A percentile compares a stretch with the other conserved stretches of the same genome.
Evolutionary conservation across 2,888 invertebrate species (phyloP).

Genomic region (Cyrtodaria siliqua): DNA sequence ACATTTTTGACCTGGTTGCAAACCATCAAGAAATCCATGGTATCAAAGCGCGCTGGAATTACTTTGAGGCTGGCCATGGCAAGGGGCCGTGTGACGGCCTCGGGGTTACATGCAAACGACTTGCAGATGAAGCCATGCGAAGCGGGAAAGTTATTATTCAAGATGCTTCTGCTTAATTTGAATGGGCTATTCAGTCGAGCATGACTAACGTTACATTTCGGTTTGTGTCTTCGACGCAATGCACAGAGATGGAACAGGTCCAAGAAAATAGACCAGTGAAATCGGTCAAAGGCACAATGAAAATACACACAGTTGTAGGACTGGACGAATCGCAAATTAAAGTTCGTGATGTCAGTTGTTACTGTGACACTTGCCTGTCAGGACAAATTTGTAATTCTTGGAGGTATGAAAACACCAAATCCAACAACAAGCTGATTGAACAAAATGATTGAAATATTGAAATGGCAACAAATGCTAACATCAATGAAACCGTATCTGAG

Average conservation of each 20-base stretch:
- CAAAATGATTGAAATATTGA: not conserved
- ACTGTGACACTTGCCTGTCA: not conserved
- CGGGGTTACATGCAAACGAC: slow-evolving; percentile 3
- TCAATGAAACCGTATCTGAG: not conserved
- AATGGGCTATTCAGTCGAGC: not conserved
- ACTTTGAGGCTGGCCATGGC: slow-evolving; percentile 17
- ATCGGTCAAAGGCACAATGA: slow-evolving; percentile 21
- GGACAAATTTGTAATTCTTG: slow-evolving; percentile 7
- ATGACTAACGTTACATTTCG: slow-evolving; percentile 13
- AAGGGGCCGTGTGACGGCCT: slow-evolving; percentile 13
- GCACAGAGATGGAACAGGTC: not conserved
- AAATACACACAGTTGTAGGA: slow-evolving; percentile 23
- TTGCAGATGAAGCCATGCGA: slow-evolving; percentile 20
- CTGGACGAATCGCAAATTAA: slow-evolving; percentile 5
- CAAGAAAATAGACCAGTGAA: not conserved
- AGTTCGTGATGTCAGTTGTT: slow-evolving; percentile 10
- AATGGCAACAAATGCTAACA: not conserved
- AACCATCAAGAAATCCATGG: slow-evolving; percentile 15
- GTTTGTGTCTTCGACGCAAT: slow-evolving; percentile 1
- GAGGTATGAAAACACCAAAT: not conserved
- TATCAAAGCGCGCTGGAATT: not conserved
- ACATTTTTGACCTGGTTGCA: slow-evolving; percentile 39
- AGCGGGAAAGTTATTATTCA: slow-evolving; percentile 6
- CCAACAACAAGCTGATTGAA: not conserved
- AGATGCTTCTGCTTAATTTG: not conserved